Evolutionary conservation across 2,888 invertebrate genomes (phyloP).

Genomic region (Athalia circularis): DNA sequence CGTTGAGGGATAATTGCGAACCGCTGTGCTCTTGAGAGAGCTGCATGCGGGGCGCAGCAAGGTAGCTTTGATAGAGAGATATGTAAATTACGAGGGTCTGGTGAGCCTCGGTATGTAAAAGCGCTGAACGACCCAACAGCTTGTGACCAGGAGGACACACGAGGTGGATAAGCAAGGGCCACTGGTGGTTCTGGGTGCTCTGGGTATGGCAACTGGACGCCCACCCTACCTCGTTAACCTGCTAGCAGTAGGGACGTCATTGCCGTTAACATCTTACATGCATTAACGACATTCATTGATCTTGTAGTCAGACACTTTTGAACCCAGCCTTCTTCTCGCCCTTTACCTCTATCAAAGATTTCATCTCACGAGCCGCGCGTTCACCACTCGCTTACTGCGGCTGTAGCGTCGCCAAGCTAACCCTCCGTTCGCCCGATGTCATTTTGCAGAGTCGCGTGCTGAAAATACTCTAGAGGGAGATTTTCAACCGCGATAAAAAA

Average conservation of each 20-base stretch:
- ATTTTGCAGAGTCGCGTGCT: conserved; percentile 35
- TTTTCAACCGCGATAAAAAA: too few relatives aligned
- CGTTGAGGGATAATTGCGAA: conserved; percentile 53
- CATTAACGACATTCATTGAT: conserved; percentile 50
- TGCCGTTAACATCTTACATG: conserved; percentile 53
- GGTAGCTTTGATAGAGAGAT: conserved; percentile 64
- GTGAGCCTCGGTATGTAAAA: conserved; percentile 44
- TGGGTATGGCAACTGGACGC: conserved; percentile 55
- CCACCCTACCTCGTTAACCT: conserved; percentile 63
- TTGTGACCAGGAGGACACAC: conserved; percentile 40
- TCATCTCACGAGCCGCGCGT: neutral
- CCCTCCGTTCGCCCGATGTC: neutral
- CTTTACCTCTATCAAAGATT: conserved; percentile 36
- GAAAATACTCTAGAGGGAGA: neutral
- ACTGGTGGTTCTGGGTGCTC: conserved; percentile 7
- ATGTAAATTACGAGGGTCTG: conserved; percentile 58
- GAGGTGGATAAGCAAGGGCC: conserved; percentile 53
- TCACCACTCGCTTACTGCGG: neutral
- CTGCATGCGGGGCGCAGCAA: conserved; percentile 54
- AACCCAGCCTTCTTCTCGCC: conserved; percentile 32
- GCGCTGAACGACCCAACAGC: conserved; percentile 53
- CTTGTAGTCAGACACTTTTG: conserved; percentile 49
- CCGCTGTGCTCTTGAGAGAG: conserved; percentile 56
- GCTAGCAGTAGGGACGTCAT: conserved; percentile 57
- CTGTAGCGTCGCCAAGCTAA: neutral